Conservation (phyloP, 2,888 invertebrate species). For the Leistus spinibarbis region DNA sequence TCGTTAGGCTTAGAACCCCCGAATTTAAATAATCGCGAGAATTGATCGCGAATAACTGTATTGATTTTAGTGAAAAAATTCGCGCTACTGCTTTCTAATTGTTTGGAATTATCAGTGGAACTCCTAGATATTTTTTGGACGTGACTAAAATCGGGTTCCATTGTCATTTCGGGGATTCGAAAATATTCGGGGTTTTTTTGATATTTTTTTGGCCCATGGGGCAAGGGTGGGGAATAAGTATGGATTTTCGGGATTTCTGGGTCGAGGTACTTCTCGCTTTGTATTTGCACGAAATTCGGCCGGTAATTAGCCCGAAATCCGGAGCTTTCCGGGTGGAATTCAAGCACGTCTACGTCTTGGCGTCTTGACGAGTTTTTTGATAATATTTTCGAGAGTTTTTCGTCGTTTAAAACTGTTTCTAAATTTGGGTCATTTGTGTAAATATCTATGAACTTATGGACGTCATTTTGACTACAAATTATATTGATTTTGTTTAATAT, state of each 20-base stretch:
- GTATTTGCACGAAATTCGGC: constrained; percentile 16
- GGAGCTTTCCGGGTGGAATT: neutral
- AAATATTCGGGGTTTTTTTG: neutral
- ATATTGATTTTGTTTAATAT: neutral
- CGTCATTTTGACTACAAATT: neutral
- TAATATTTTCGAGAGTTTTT: constrained; percentile 18
- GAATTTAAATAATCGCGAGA: constrained; percentile 32
- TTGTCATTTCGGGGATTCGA: neutral
- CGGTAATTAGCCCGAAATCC: neutral
- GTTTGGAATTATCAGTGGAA: constrained; percentile 25
- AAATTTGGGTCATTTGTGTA: constrained; percentile 32
- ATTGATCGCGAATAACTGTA: constrained; percentile 21
- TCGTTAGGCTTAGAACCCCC: neutral
- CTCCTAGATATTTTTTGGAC: constrained; percentile 29
- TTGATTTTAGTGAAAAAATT: constrained; percentile 34
- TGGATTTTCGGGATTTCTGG: constrained; percentile 8
- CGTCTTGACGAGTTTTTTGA: constrained; percentile 1
- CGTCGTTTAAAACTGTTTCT: constrained; percentile 19
- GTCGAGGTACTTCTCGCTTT: constrained; percentile 21
- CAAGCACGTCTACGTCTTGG: neutral
- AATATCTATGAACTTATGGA: constrained; percentile 27
- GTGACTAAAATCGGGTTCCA: neutral
- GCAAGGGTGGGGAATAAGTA: neutral
- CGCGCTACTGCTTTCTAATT: constrained; percentile 8
- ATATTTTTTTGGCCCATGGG: neutral